Conservation (phyloP, 2,797 vertebrate species). For the Discoglossus pictus region DNA sequence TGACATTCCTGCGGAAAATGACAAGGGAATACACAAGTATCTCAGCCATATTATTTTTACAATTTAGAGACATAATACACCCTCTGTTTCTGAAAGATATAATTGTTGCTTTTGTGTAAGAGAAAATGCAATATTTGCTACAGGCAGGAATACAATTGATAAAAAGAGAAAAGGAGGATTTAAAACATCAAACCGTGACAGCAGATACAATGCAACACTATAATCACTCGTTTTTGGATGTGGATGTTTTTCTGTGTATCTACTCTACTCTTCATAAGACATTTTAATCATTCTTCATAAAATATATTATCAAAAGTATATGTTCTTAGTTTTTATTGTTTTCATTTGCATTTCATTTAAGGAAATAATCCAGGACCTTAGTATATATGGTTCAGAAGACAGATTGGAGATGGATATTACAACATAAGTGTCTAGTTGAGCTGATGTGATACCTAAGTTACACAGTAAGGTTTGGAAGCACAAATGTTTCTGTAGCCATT, state of each 20-base stretch:
- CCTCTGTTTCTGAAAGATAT: neutral
- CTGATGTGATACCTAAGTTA: too few relatives aligned
- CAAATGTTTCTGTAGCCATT: too few relatives aligned
- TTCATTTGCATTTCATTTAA: too few relatives aligned
- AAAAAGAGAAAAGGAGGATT: neutral
- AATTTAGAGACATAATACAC: neutral
- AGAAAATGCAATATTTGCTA: constrained; percentile 18
- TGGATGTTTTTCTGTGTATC: neutral
- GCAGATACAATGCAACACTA: neutral
- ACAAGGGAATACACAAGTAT: neutral
- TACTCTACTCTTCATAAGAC: neutral
- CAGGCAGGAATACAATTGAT: constrained; percentile 12
- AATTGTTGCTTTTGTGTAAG: constrained; percentile 22
- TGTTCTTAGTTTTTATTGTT: too few relatives aligned
- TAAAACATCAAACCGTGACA: neutral
- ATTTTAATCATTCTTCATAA: too few relatives aligned
- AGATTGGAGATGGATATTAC: too few relatives aligned
- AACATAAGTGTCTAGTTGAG: too few relatives aligned
- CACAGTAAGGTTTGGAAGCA: too few relatives aligned
- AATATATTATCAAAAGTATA: too few relatives aligned
- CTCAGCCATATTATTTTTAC: neutral
- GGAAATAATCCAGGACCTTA: too few relatives aligned
- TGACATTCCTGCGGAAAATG: neutral
- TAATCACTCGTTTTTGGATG: neutral
- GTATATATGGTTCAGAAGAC: too few relatives aligned